Evolutionary conservation across 2,888 invertebrate genomes (phyloP).

Genomic region (Agriotes lineatus): DNA sequence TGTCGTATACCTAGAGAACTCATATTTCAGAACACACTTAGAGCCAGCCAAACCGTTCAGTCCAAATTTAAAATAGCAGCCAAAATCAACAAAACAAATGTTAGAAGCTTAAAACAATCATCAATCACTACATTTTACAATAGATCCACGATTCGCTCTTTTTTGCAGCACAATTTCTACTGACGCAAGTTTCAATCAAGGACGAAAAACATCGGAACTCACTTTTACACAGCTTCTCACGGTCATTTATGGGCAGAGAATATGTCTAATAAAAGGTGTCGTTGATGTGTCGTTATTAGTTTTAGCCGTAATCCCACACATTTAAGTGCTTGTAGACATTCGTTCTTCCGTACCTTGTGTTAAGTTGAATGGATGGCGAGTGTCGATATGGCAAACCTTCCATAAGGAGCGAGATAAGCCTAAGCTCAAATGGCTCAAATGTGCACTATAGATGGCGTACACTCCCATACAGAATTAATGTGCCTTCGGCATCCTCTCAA

Average conservation of each 20-base stretch:
- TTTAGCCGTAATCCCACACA: slow-evolving; percentile 26
- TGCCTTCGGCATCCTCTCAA: background rate
- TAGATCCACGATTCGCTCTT: too few relatives aligned
- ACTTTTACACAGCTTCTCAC: slow-evolving; percentile 22
- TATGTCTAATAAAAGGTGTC: slow-evolving; percentile 31
- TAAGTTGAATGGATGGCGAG: background rate
- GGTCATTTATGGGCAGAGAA: slow-evolving; percentile 27
- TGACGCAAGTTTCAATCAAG: slow-evolving; percentile 21
- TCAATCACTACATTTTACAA: too few relatives aligned
- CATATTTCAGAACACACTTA: too few relatives aligned
- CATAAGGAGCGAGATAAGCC: slow-evolving; percentile 15
- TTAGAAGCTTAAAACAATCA: too few relatives aligned
- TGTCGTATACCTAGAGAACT: too few relatives aligned
- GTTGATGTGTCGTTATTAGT: slow-evolving; percentile 17
- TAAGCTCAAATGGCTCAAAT: slow-evolving; percentile 23
- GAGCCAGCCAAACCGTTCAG: too few relatives aligned
- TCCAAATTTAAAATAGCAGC: too few relatives aligned
- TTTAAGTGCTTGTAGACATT: slow-evolving; percentile 25
- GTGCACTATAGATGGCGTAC: slow-evolving; percentile 23
- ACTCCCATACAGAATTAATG: slow-evolving; percentile 24
- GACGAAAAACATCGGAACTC: slow-evolving; percentile 22
- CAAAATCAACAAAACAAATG: too few relatives aligned
- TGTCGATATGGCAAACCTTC: slow-evolving; percentile 21
- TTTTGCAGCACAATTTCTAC: slow-evolving; percentile 23
- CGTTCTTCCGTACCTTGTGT: slow-evolving; percentile 1